Conservation (phyloP, 2,113 vertebrate genomes). For the Hyaena hyaena region DNA sequence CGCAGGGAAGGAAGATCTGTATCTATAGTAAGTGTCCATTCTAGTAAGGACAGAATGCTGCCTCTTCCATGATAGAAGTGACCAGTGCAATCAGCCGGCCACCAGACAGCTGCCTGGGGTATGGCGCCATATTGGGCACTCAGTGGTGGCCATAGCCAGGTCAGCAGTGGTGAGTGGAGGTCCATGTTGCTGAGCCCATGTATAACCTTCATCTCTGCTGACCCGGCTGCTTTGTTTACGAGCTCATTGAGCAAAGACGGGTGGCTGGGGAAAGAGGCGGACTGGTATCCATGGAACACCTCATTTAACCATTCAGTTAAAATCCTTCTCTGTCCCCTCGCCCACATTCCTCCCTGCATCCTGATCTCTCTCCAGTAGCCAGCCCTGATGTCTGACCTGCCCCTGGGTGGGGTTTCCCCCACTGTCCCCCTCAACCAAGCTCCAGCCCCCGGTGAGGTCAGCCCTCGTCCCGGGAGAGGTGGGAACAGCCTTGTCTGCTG, state of each 20-base stretch:
- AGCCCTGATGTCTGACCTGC: neutral
- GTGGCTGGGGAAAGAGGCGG: neutral
- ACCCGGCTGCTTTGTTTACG: fast-evolving
- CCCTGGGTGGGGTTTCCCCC: too few relatives aligned
- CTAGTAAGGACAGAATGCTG: neutral
- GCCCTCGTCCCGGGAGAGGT: neutral
- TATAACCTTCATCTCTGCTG: neutral
- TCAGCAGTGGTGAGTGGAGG: neutral
- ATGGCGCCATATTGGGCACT: neutral
- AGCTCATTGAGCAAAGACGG: too few relatives aligned
- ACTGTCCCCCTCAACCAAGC: neutral
- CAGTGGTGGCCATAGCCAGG: too few relatives aligned
- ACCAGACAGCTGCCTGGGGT: neutral
- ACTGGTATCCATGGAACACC: too few relatives aligned
- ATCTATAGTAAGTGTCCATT: neutral
- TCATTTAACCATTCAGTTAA: neutral
- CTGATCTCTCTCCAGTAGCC: neutral
- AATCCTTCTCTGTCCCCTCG: neutral
- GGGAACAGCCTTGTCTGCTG: too few relatives aligned
- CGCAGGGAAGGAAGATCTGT: neutral
- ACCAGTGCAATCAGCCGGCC: fast-evolving
- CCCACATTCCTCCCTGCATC: too few relatives aligned
- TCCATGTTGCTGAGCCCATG: neutral
- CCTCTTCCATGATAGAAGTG: neutral
- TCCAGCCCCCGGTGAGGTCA: too few relatives aligned